phyloP scores from a whole-genome alignment of 2,888 invertebrate genomes.

The Leptinotarsa haldemani region DNA sequence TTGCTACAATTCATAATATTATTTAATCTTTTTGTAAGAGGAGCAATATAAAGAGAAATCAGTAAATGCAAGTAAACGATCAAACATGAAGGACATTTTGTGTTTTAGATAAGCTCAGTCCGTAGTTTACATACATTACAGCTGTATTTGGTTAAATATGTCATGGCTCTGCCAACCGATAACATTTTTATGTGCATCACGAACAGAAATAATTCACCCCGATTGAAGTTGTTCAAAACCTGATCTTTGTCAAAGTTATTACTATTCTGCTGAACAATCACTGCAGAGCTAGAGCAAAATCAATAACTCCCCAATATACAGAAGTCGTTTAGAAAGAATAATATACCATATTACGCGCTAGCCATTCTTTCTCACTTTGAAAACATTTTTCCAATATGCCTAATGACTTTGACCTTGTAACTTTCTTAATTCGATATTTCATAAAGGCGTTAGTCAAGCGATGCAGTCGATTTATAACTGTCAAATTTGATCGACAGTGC shows the following conservation, averaged over 20 bases:
- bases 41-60: too few species aligned
- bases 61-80: background rate
- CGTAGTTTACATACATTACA: background rate
- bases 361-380: background rate
- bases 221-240: background rate
- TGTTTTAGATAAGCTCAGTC: background rate
- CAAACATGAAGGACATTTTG: background rate
- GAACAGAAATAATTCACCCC: background rate
- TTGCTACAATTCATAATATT: too few species aligned
- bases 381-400: conserved; percentile 5
- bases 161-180: background rate
- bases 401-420: conserved; percentile 5
- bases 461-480: conserved; percentile 7
- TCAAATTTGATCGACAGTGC: conserved; percentile 10
- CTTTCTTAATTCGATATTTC: conserved; percentile 9
- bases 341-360: background rate
- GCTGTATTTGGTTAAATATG: background rate
- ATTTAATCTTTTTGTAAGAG: too few species aligned
- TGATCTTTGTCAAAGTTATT: background rate
- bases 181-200: background rate
- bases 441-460: background rate
- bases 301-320: conserved; percentile 6
- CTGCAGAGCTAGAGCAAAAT: conserved; percentile 8
- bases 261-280: background rate
- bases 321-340: conserved; percentile 7